A percentile compares a stretch with the other conserved stretches of the same genome.
Conservation (phyloP, 2,797 vertebrate genomes). For the Meriones psammophilus region DNA sequence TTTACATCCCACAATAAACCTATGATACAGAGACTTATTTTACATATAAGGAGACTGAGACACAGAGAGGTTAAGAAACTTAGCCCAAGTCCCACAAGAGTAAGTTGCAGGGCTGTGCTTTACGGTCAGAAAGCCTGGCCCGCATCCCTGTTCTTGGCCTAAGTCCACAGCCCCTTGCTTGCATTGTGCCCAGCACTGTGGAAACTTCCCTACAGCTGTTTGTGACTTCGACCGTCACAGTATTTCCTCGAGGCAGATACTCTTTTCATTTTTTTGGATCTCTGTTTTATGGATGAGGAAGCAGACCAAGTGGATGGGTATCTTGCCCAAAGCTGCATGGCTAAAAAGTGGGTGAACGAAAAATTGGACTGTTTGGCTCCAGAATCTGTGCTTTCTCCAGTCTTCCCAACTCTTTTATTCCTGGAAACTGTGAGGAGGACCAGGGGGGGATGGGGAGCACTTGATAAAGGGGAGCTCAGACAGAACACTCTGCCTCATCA, state of each 20-base stretch:
- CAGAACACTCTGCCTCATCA: too few relatives aligned
- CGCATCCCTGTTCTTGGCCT: neutral
- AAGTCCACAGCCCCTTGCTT: neutral
- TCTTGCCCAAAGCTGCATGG: neutral
- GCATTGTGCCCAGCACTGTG: neutral
- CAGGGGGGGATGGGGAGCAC: neutral
- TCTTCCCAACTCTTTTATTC: neutral
- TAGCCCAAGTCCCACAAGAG: neutral
- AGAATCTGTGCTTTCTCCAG: neutral
- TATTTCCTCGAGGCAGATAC: neutral
- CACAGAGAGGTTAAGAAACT: neutral
- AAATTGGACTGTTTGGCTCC: neutral
- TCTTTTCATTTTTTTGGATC: neutral
- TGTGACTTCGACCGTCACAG: neutral
- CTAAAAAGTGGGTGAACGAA: neutral
- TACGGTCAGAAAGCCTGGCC: neutral
- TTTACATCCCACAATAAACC: neutral
- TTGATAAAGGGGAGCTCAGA: neutral
- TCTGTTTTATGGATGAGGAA: constrained; percentile 12
- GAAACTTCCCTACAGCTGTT: neutral
- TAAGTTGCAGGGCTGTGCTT: neutral
- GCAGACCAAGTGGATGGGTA: neutral
- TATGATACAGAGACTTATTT: neutral
- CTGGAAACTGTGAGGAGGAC: neutral
- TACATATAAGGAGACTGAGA: constrained; percentile 18